Base-by-base conservation (phyloP, 2,113 vertebrate genomes). In the Athene cunicularia region DNA sequence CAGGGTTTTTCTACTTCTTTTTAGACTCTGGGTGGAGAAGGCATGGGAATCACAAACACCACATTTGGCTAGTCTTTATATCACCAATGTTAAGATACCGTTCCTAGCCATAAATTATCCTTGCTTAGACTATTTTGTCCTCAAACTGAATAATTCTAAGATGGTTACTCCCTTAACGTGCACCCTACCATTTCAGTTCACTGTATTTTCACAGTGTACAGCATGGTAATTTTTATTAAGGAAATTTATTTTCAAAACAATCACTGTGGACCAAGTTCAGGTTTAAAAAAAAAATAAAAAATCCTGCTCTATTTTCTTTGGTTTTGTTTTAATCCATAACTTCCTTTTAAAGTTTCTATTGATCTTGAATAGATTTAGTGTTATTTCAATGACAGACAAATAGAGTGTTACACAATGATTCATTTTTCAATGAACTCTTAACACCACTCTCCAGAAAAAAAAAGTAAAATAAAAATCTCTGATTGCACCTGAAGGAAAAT, bases 1-100 rank as follows among this genome's bases (percentile, higher is more conserved):
- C 53, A 83, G 68, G 35, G 52, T 33, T 72, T 82, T 94, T 85
- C 79, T 96, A 85, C 75, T 96, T 95, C 89, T 95, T 76, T 87
- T 89, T 60, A 90, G 81, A 26, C 49, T 75, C 73, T 60, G 91
- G 15, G 33, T 86, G 71, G 62, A 90, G 85, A 92, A 94, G 58
- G 92, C 92, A 82, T 59, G 56, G 95, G 93, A 94, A 95, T 89
- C 80, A 90, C 91, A 92, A 89, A 72, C 80, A 93, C 27, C 60
- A 23, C 70, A 41, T 80, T 45, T 73, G 75, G 56, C 24, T 7
- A 60, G 58, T 43, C 62, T 70, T 75, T 58, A 9, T 50, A 17
- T 39, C 22, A 70, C 37, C 14, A 2, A 9, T 35, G 35, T 59
- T 73, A 62, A 58, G 70, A 80, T 50, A 80, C 35, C 28, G 77